These are phyloP conservation scores for Bagarius yarrelli DNA, from an alignment of 2,113 vertebrate genomes.

Conservation along the genomic window DNA sequence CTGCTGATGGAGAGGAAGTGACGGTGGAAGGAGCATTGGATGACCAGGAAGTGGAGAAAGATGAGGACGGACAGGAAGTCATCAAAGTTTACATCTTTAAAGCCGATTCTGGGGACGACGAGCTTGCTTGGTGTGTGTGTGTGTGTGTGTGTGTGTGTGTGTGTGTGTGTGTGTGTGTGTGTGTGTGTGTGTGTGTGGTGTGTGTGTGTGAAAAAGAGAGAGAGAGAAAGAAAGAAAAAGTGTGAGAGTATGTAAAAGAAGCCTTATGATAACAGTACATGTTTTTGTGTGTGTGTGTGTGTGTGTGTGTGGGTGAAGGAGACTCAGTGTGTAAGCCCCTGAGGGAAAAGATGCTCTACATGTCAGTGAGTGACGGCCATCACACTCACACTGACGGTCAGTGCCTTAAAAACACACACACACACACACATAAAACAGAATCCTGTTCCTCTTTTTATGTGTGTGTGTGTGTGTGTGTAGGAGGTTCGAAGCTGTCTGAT, in stretches of 20 bases:
- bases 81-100: constrained; percentile 99
- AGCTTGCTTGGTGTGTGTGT: constrained; percentile 81
- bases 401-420: background rate
- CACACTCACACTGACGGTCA: background rate
- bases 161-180: background rate
- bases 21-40: constrained; percentile 82
- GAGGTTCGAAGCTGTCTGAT: constrained; percentile 86
- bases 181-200: constrained; percentile 16
- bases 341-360: constrained; percentile 22
- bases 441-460: background rate
- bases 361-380: constrained; percentile 15
- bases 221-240: no score
- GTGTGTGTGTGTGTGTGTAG: constrained; percentile 69
- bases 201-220: background rate
- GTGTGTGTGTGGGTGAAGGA: constrained; percentile 1
- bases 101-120: constrained; percentile 94
- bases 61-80: constrained; percentile 94
- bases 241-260: no score
- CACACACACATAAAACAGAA: constrained; percentile 13
- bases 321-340: constrained; percentile 8
- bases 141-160: constrained; percentile 2
- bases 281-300: constrained; percentile 10
- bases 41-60: constrained; percentile 85
- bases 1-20: constrained; percentile 87
- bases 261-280: background rate